Evolutionary conservation across 2,113 vertebrate species (phyloP).

Genomic region (Serranochromis macrocephalus): DNA sequence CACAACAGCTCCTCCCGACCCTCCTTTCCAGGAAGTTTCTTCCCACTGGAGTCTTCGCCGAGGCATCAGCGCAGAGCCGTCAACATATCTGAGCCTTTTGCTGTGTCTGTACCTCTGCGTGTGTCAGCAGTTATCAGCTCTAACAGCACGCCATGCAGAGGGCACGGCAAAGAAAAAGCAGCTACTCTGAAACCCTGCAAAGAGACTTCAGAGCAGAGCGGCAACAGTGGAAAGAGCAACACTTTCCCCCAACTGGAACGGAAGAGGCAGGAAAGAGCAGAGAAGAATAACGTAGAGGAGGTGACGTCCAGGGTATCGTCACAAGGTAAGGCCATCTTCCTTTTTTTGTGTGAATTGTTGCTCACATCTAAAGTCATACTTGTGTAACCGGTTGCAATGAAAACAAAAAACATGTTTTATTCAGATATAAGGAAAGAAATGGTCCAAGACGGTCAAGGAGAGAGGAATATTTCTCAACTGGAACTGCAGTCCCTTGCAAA

Average conservation of each 20-base stretch:
- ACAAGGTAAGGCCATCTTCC: conserved; percentile 42
- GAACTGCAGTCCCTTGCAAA: conserved; percentile 5
- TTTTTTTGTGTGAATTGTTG: not conserved
- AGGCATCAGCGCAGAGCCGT: conserved; percentile 88
- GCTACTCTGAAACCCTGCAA: conserved; percentile 54
- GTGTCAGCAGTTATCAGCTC: conserved; percentile 94
- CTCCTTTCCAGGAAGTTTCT: conserved; percentile 81
- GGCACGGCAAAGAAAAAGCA: conserved; percentile 76
- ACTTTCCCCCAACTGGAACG: conserved; percentile 51
- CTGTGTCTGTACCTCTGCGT: conserved; percentile 86
- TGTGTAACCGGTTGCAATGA: not conserved
- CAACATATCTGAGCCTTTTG: conserved; percentile 95
- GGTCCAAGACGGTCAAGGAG: not conserved
- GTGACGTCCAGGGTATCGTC: not conserved
- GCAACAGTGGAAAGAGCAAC: conserved; percentile 44
- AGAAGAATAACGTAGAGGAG: conserved; percentile 36
- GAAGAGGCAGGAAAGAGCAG: conserved; percentile 45
- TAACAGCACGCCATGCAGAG: conserved; percentile 89
- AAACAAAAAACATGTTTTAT: not conserved
- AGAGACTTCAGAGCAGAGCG: conserved; percentile 42
- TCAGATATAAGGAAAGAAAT: conserved; percentile 37
- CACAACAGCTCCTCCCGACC: conserved; percentile 73
- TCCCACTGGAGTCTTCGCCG: conserved; percentile 88
- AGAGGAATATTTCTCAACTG: conserved; percentile 26
- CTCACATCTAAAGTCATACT: not conserved